Evolutionary conservation across 2,888 invertebrate species (phyloP), one percentile per base, ranked within the genome.

Genomic region (Crepidodera aurea): DNA sequence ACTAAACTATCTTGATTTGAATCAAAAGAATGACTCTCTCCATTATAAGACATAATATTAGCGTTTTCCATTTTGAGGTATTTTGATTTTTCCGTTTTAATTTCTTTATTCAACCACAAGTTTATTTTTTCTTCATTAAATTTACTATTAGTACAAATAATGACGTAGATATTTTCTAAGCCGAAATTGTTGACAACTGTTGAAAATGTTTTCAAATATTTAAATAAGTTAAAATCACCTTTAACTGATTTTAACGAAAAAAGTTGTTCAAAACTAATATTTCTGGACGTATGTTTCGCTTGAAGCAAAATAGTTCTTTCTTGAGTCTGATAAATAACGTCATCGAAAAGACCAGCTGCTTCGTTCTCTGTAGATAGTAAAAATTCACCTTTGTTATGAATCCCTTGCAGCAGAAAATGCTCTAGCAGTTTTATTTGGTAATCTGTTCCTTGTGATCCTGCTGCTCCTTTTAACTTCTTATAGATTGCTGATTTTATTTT

Each of bases 401-500:
- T n/a, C 6, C 55, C 55, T 16, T 44, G 18, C 16, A 55, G 27
- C 16, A 44, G 18, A 19, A 25, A 32, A 15, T 27, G 22, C 19
- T 16, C 16, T 10, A 44, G 13, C 12, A 55, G 44, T 29, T 44
- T 55, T 8, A 55, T 44, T 18, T 55, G 44, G 32, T 44, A 55
- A 29, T 39, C 39, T 1, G 15, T 27, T 4, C 54, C 54, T 7
- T 39, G 7, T 1, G n/a, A 15, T 15, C 54, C 54, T 25, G 16
- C 51, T 16, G 18, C 18, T 10, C 51, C 51, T 1, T 4, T 10
- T 34, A 51, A 34, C 18, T 51, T 51, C n/a, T 15, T 8, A 19
- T 42, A 42, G 6, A 8, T 16, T 19, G 1, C 13, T 42, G 8
- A 16, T 6, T 18, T n/a, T n/a, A n/a, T n/a, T n/a, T n/a, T n/a